phyloP scores from a whole-genome alignment of 2,797 vertebrate genomes.

The Pyrrhura leucotis region DNA sequence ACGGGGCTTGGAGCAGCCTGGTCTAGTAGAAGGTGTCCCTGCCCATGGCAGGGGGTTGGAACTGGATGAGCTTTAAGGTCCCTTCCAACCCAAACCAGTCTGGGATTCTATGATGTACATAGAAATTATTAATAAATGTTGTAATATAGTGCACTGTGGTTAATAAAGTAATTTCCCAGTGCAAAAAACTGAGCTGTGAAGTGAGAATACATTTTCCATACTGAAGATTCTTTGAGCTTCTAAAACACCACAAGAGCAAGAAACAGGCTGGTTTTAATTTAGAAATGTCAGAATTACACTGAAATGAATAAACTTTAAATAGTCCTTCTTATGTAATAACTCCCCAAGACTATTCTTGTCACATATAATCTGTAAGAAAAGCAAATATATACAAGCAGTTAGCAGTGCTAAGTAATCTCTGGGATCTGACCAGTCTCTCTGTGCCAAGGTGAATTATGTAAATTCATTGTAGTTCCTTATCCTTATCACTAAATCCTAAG shows the following conservation, averaged over 20 bases:
- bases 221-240: not conserved
- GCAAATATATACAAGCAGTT: not conserved
- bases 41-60: not conserved
- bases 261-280: conserved; percentile 1
- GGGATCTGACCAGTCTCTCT: not conserved
- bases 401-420: not conserved
- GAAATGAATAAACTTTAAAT: conserved; percentile 36
- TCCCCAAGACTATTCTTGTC: conserved; percentile 37
- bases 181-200: not conserved
- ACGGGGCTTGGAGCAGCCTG: not conserved
- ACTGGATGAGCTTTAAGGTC: not conserved
- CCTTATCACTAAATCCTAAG: not conserved
- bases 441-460: not conserved
- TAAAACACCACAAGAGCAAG: not conserved
- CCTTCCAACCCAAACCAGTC: not conserved
- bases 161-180: not conserved
- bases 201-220: not conserved
- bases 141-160: not conserved
- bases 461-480: not conserved
- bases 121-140: not conserved
- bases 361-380: not conserved
- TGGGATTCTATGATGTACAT: not conserved
- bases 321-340: conserved; percentile 22
- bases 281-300: conserved; percentile 23
- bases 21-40: not conserved